Percentiles rank a stretch among this genome's conserved stretches.
phyloP scores from a whole-genome alignment of 2,797 vertebrate species.

The Pangasius macronema region DNA sequence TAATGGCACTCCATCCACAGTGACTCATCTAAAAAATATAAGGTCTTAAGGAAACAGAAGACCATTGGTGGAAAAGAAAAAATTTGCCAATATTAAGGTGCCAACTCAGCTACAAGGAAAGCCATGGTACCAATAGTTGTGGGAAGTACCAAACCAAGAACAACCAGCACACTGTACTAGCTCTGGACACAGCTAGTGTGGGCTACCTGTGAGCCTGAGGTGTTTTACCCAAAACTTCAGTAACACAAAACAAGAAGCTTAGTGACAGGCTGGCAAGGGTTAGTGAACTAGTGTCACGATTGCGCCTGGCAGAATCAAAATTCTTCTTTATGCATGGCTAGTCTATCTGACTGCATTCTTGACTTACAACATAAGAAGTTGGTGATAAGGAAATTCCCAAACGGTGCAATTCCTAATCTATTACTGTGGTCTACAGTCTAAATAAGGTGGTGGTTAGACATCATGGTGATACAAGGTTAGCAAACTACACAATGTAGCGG shows the following conservation, averaged over 20 bases:
- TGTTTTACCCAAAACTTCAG: background rate
- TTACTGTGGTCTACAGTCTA: background rate
- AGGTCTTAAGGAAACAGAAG: background rate
- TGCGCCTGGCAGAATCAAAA: background rate
- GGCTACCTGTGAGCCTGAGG: background rate
- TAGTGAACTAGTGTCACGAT: background rate
- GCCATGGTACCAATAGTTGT: background rate
- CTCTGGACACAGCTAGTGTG: no score
- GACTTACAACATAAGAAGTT: background rate
- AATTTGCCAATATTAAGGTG: background rate
- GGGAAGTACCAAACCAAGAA: background rate
- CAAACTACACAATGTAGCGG: background rate
- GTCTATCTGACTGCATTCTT: background rate
- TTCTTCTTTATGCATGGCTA: background rate
- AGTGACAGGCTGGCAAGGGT: background rate
- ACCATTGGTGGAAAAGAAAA: background rate
- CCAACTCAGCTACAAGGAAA: background rate
- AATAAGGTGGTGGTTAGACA: background rate
- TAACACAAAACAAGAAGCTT: background rate
- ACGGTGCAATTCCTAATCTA: background rate
- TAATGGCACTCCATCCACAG: background rate
- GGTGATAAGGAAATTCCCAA: background rate
- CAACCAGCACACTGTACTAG: background rate
- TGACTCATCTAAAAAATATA: constrained; percentile 9
- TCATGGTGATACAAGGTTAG: background rate